Evolutionary conservation across 2,888 invertebrate species (phyloP).

Genomic region (Ectemnius continuus): DNA sequence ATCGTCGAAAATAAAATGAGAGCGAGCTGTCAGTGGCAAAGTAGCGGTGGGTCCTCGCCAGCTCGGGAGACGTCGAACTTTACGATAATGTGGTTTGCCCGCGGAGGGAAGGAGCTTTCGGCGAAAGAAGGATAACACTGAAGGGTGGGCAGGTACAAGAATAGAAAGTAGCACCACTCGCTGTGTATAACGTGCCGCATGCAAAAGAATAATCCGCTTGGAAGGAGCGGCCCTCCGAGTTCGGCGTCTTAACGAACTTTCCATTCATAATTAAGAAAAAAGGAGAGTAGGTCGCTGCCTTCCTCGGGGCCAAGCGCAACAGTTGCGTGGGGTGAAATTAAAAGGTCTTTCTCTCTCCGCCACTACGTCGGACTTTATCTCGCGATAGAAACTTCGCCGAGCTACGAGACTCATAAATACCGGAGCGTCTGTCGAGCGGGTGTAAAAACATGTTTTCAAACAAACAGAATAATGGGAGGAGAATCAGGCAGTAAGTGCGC

Average conservation of each 20-base stretch:
- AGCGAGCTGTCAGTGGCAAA: slow-evolving; percentile 43
- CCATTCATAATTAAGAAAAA: slow-evolving; percentile 76
- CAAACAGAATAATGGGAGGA: too few relatives aligned
- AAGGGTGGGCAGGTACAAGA: slow-evolving; percentile 33
- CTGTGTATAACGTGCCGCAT: slow-evolving; percentile 39
- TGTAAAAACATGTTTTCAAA: too few relatives aligned
- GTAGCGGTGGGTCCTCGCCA: slow-evolving; percentile 22
- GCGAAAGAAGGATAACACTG: slow-evolving; percentile 20
- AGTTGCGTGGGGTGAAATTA: not conserved
- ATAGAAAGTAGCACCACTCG: slow-evolving; percentile 57
- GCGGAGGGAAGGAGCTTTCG: slow-evolving; percentile 51
- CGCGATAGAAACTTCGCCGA: too few relatives aligned
- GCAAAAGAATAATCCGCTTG: slow-evolving; percentile 38
- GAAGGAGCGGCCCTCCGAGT: slow-evolving; percentile 24
- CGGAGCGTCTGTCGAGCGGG: too few relatives aligned
- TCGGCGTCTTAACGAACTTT: slow-evolving; percentile 64
- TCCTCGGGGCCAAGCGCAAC: not conserved
- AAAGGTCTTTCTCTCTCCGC: too few relatives aligned
- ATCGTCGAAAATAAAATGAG: slow-evolving; percentile 40
- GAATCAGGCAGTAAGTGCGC: too few relatives aligned
- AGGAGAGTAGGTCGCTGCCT: slow-evolving; percentile 26
- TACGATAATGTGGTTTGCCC: slow-evolving; percentile 58
- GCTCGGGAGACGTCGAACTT: slow-evolving; percentile 50
- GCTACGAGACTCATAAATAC: too few relatives aligned
- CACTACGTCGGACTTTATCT: not conserved